Evolutionary conservation across 1,140 invertebrate genomes (phyloP), one percentile per base, ranked within the genome.

Genomic region (Hypsibius dujardini): DNA sequence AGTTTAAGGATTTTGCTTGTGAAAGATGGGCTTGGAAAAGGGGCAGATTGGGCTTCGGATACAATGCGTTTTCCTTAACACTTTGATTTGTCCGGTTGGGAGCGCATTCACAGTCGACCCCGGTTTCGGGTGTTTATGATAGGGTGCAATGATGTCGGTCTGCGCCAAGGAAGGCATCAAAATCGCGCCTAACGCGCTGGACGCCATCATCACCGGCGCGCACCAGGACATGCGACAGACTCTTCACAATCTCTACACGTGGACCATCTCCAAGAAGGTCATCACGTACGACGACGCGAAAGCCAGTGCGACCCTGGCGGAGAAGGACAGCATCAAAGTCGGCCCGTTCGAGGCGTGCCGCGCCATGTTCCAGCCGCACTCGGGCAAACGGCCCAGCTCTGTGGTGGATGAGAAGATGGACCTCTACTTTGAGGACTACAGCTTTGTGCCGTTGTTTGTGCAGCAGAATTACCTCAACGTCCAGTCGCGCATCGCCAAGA

Each of bases 371-470:
- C 87, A 12, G 47, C 7, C 56, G 3, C 56, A 12, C 46, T 50
- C 12, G n/a, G 46, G 70, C 56, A 7, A 59, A 7, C 56, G 7
- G 3, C 62, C 62, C 3, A 42, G 62, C 42, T 7, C 7, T 46
- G 12, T 45, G 7, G 47, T 83, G 2, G 76, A 76, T 69, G 77
- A 97, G 75, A 95, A 93, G 80, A 87, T 86, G 67, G 88, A 90
- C 77, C 79, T 98, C 59, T 99, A 98, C 80, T 99, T 98, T 80
- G 86, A 92, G 74, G 96, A 99, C 82, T 99, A 99, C 80, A 92
- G 86, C 76, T 84, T 98, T 72, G 87, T 87, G 1, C 90, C 94
- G 3, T 82, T 99, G 40, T 98, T 99, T 81, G 90, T 98, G 0
- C 92, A 98, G 77, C 95, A 99, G 79, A 98, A 98, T 82, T 99